Evolutionary conservation across 2,797 vertebrate species (phyloP).

Genomic region (Clamator glandarius): DNA sequence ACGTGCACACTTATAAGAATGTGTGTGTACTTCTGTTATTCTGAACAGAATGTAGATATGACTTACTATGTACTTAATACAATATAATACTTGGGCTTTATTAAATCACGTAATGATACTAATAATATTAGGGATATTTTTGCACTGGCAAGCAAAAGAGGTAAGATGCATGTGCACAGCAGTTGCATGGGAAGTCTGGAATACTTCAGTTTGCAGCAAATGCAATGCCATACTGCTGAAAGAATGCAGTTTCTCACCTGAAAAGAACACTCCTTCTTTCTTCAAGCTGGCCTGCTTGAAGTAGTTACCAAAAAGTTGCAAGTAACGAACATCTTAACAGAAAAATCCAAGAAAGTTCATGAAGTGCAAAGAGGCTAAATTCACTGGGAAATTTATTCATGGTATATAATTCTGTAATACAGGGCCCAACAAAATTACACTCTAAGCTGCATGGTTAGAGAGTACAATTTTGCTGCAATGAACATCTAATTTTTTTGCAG

Average conservation of each 20-base stretch:
- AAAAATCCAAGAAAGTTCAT: constrained; percentile 9
- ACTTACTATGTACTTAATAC: too few species aligned
- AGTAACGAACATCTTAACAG: background rate
- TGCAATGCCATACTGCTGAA: fast-evolving
- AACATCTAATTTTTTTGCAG: background rate
- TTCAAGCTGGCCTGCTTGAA: background rate
- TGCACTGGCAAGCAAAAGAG: background rate
- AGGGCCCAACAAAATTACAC: background rate
- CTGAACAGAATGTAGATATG: too few species aligned
- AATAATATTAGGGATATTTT: too few species aligned
- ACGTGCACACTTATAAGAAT: fast-evolving
- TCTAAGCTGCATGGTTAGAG: background rate
- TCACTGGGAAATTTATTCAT: constrained; percentile 8
- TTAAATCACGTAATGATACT: too few species aligned
- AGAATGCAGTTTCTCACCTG: background rate
- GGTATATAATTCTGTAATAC: background rate
- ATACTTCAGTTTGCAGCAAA: fast-evolving
- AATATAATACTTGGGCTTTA: too few species aligned
- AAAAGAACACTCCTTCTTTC: background rate
- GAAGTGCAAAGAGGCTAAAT: background rate
- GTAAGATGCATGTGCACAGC: background rate
- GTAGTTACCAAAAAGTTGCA: background rate
- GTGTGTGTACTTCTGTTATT: fast-evolving
- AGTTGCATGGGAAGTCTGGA: background rate
- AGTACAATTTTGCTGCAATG: background rate